phyloP scores from a whole-genome alignment of 2,113 vertebrate species.

The Daphoenositta chrysoptera region DNA sequence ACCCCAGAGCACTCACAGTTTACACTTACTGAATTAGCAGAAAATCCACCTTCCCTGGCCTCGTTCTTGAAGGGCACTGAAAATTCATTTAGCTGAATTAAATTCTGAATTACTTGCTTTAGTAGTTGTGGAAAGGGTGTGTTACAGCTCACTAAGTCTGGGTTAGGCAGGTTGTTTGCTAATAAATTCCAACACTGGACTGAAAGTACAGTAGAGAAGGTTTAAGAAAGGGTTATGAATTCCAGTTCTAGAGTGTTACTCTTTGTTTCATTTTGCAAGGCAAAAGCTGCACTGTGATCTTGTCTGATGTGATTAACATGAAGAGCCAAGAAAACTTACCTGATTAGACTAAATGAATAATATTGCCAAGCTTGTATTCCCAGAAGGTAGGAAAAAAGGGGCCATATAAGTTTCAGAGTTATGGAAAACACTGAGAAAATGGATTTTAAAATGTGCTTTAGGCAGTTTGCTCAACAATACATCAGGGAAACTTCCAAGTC shows the following conservation, averaged over 20 bases:
- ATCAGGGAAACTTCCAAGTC: constrained; percentile 72
- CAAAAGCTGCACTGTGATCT: constrained; percentile 41
- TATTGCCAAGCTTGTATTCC: constrained; percentile 68
- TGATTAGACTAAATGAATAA: constrained; percentile 67
- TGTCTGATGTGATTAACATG: constrained; percentile 67
- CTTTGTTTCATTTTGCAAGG: constrained; percentile 51
- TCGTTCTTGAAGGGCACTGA: not conserved
- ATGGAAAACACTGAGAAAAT: constrained; percentile 68
- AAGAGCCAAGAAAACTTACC: constrained; percentile 68
- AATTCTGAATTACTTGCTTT: constrained; percentile 19
- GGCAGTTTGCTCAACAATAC: constrained; percentile 70
- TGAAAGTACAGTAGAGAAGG: not conserved
- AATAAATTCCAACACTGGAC: not conserved
- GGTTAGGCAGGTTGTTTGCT: constrained; percentile 39
- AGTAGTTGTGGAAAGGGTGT: not conserved
- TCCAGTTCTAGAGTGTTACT: constrained; percentile 27
- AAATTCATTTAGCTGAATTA: constrained; percentile 29
- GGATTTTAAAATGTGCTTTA: constrained; percentile 71
- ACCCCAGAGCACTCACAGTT: not conserved
- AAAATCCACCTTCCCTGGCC: not conserved
- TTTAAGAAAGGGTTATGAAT: constrained; percentile 52
- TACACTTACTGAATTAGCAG: constrained; percentile 23
- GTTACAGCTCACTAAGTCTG: constrained; percentile 6
- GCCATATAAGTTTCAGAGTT: constrained; percentile 63
- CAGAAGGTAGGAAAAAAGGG: constrained; percentile 50